Percentiles rank a stretch among this genome's conserved stretches.
phyloP scores from a whole-genome alignment of 2,888 invertebrate species.

The Notodonta ziczac region DNA sequence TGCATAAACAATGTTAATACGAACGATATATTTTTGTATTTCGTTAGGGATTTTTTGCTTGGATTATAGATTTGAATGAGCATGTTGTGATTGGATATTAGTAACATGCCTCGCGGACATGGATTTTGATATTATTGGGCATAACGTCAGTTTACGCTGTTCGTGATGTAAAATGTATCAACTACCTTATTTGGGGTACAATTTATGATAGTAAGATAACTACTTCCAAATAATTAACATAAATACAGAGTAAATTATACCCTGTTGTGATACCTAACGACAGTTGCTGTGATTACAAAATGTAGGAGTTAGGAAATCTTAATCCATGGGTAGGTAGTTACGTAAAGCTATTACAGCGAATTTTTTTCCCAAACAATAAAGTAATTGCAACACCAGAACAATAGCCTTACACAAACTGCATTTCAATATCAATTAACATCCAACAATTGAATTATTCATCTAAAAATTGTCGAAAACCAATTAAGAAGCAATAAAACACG shows the following conservation, averaged over 20 bases:
- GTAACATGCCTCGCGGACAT: slow-evolving; percentile 3
- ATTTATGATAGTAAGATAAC: no score
- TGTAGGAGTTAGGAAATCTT: no score
- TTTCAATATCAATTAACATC: slow-evolving; percentile 51
- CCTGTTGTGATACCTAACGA: no score
- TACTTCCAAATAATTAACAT: no score
- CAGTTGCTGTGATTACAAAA: no score
- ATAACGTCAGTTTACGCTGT: no score
- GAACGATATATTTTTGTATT: slow-evolving; percentile 45
- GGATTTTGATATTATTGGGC: background rate
- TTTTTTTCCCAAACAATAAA: slow-evolving; percentile 17
- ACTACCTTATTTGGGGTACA: no score
- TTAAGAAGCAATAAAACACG: slow-evolving; percentile 52
- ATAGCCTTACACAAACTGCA: slow-evolving; percentile 35
- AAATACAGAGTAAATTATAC: no score
- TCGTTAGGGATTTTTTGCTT: slow-evolving; percentile 40
- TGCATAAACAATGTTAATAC: slow-evolving; percentile 52
- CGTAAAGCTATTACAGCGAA: slow-evolving; percentile 18
- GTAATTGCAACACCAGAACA: slow-evolving; percentile 42
- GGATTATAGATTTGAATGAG: slow-evolving; percentile 28
- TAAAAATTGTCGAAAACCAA: slow-evolving; percentile 60
- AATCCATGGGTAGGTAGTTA: no score
- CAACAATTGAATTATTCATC: slow-evolving; percentile 51
- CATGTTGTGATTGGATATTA: background rate
- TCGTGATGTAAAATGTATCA: no score